phyloP scores from a whole-genome alignment of 2,888 invertebrate genomes.

The Plusia festucae region DNA sequence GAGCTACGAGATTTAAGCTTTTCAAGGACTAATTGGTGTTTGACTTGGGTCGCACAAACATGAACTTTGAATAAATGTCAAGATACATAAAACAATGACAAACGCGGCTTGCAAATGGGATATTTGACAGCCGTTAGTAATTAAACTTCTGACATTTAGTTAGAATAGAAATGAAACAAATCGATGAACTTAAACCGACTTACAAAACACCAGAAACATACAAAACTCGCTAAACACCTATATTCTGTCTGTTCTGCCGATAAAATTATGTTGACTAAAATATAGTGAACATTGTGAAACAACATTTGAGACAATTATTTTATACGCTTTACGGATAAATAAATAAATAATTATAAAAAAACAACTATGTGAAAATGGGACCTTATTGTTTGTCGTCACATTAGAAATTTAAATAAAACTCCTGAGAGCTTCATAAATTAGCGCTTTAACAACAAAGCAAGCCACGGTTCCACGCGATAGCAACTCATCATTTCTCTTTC shows the following conservation, averaged over 20 bases:
- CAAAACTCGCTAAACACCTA: no score
- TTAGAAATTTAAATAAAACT: not conserved
- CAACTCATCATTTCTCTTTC: not conserved
- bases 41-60: not conserved
- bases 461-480: not conserved
- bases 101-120: no score
- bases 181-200: no score
- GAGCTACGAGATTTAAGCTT: not conserved
- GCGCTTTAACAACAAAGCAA: slow-evolving; percentile 4
- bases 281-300: no score
- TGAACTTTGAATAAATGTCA: not conserved
- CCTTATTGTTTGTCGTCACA: not conserved
- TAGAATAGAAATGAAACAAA: no score
- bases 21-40: not conserved
- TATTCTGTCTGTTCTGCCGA: no score
- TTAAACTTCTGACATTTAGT: no score
- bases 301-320: not conserved
- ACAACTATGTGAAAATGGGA: not conserved
- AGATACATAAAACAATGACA: not conserved
- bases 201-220: no score
- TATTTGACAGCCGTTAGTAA: no score
- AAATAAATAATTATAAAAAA: not conserved
- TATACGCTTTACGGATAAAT: no score
- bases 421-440: not conserved
- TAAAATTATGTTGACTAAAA: no score